These are phyloP conservation scores for Eulemur macaco DNA, from an alignment of 2,113 vertebrate genomes.

Conservation along the genomic window DNA sequence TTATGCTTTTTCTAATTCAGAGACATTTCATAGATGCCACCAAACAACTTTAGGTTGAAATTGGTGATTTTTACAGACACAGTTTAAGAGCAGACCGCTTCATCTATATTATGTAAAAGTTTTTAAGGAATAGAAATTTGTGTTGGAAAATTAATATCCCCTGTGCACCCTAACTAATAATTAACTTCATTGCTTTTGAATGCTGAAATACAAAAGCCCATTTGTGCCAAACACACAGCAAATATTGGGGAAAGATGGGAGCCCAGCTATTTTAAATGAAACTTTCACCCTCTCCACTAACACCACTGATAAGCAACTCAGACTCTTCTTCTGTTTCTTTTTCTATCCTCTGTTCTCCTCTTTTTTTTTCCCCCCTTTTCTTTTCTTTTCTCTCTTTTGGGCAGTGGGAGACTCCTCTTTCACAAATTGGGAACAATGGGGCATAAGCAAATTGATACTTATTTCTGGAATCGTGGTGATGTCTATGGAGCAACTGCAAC, in stretches of 20 bases:
- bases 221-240: constrained; percentile 65
- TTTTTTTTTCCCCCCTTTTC: neutral
- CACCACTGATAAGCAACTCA: constrained; percentile 79
- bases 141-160: constrained; percentile 59
- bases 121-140: constrained; percentile 48
- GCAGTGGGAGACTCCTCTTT: constrained; percentile 83
- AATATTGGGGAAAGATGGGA: constrained; percentile 74
- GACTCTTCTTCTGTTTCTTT: constrained; percentile 80
- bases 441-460: constrained; percentile 83
- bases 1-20: constrained; percentile 49
- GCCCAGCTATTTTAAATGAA: constrained; percentile 68
- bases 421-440: constrained; percentile 82
- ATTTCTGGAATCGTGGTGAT: constrained; percentile 82
- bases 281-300: constrained; percentile 74
- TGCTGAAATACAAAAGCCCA: constrained; percentile 54
- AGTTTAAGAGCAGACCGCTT: constrained; percentile 67
- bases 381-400: constrained; percentile 70
- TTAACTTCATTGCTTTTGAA: constrained; percentile 55
- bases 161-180: constrained; percentile 59
- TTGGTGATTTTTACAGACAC: constrained; percentile 42
- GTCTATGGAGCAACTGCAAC: constrained; percentile 80
- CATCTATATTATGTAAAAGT: constrained; percentile 44
- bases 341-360: constrained; percentile 73
- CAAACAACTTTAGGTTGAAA: constrained; percentile 54
- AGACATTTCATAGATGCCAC: constrained; percentile 50